Conservation (phyloP, 2,888 invertebrate genomes). For the Latheticus oryzae region DNA sequence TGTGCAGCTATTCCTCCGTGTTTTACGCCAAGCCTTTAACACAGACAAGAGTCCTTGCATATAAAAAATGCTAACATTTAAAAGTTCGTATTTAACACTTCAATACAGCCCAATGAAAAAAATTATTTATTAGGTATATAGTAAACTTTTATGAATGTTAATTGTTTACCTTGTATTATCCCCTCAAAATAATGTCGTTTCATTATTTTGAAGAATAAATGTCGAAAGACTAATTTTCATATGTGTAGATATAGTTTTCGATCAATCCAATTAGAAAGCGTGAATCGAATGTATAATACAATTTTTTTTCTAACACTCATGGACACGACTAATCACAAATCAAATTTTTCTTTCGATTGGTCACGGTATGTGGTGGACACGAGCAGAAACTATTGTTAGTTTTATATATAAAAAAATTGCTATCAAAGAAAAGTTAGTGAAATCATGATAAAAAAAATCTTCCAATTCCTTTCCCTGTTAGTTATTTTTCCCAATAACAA, state of each 20-base stretch:
- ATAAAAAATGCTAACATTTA: no score
- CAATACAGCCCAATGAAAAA: no score
- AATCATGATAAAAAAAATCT: slow-evolving; percentile 21
- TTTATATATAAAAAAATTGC: no score
- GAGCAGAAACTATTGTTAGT: slow-evolving; percentile 2
- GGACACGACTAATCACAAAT: slow-evolving; percentile 26
- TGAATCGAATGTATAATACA: slow-evolving; percentile 16
- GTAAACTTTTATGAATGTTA: slow-evolving; percentile 18
- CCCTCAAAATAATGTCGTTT: slow-evolving; percentile 7
- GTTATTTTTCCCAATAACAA: slow-evolving; percentile 14
- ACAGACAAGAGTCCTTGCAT: no score
- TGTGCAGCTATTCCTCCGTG: no score
- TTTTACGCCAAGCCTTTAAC: no score
- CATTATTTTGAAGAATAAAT: slow-evolving; percentile 7
- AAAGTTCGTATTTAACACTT: no score
- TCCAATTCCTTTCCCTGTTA: slow-evolving; percentile 23
- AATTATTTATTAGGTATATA: slow-evolving; percentile 5
- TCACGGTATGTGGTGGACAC: slow-evolving; percentile 26
- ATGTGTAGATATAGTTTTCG: slow-evolving; percentile 13
- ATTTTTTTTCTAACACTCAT: slow-evolving; percentile 22
- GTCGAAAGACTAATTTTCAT: background rate
- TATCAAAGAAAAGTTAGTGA: slow-evolving; percentile 2
- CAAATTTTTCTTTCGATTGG: slow-evolving; percentile 23
- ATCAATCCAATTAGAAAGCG: slow-evolving; percentile 27
- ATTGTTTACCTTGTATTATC: slow-evolving; percentile 16